A percentile compares a stretch with the other conserved stretches of the same genome.
Evolutionary conservation across 2,888 invertebrate genomes (phyloP).

Genomic region (Margaritifera margaritifera): DNA sequence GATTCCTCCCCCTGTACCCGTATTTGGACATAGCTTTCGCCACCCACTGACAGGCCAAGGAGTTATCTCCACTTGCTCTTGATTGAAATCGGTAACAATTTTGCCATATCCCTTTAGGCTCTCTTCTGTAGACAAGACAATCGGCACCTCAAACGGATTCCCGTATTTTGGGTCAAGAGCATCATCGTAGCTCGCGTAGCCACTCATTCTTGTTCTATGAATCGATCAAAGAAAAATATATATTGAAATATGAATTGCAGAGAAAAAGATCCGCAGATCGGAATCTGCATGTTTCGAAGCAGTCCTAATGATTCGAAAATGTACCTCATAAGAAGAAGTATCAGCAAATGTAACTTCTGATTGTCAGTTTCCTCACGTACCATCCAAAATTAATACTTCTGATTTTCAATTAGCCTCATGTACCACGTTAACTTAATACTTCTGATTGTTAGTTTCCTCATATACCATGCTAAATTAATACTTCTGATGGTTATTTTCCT

Average conservation of each 20-base stretch:
- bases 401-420: too few relatives aligned
- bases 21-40: constrained; percentile 37
- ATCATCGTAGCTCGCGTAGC: constrained; percentile 40
- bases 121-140: constrained; percentile 39
- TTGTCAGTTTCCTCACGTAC: too few relatives aligned
- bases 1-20: constrained; percentile 37
- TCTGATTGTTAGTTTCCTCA: too few relatives aligned
- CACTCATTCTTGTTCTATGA: constrained; percentile 23
- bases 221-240: not conserved
- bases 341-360: too few relatives aligned
- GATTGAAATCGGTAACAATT: constrained; percentile 42
- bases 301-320: too few relatives aligned
- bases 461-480: too few relatives aligned
- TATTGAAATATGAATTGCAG: too few relatives aligned
- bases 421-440: too few relatives aligned
- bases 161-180: constrained; percentile 42
- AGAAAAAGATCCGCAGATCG: not conserved
- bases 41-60: constrained; percentile 47
- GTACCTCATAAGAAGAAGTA: too few relatives aligned
- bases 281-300: too few relatives aligned
- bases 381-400: too few relatives aligned
- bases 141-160: constrained; percentile 39
- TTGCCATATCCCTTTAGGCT: constrained; percentile 42
- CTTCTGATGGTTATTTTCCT: too few relatives aligned
- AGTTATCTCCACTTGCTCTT: constrained; percentile 44